Evolutionary conservation across 1,140 invertebrate genomes (phyloP).

Genomic region (Achatina immaculata): DNA sequence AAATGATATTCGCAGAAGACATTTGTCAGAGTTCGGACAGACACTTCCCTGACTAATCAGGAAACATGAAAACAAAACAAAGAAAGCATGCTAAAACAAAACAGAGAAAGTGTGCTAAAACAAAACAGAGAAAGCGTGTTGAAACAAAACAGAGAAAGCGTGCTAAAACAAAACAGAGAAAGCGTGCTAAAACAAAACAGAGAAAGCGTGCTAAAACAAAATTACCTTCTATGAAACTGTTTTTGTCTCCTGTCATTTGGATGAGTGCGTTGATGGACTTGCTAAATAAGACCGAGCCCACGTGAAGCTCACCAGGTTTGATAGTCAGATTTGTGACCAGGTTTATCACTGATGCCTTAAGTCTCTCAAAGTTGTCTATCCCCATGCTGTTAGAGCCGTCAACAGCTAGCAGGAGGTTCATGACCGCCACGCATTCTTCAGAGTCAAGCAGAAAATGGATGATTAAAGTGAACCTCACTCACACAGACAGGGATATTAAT

Average conservation of each 20-base stretch:
- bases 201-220: not conserved
- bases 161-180: too few relatives aligned
- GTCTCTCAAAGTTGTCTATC: slow-evolving; percentile 1
- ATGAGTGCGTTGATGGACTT: not conserved
- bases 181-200: too few relatives aligned
- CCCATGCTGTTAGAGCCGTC: slow-evolving; percentile 34
- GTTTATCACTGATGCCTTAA: not conserved
- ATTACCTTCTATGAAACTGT: not conserved
- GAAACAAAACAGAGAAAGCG: too few relatives aligned
- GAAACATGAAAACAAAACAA: too few relatives aligned
- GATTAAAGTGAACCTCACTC: too few relatives aligned
- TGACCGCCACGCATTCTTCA: slow-evolving; percentile 6
- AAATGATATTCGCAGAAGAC: too few relatives aligned
- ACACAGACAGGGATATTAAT: too few relatives aligned
- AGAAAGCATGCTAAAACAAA: too few relatives aligned
- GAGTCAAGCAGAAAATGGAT: not conserved
- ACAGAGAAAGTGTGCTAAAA: too few relatives aligned
- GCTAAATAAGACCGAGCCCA: not conserved
- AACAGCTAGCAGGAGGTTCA: slow-evolving; percentile 7
- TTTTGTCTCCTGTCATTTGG: not conserved
- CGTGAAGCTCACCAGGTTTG: not conserved
- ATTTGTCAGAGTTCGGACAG: too few relatives aligned
- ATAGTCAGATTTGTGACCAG: not conserved
- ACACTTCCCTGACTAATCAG: too few relatives aligned
- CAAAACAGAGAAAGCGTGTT: too few relatives aligned